Evolutionary conservation across 2,797 vertebrate species (phyloP).

Genomic region (Mormyrops attenuatus): DNA sequence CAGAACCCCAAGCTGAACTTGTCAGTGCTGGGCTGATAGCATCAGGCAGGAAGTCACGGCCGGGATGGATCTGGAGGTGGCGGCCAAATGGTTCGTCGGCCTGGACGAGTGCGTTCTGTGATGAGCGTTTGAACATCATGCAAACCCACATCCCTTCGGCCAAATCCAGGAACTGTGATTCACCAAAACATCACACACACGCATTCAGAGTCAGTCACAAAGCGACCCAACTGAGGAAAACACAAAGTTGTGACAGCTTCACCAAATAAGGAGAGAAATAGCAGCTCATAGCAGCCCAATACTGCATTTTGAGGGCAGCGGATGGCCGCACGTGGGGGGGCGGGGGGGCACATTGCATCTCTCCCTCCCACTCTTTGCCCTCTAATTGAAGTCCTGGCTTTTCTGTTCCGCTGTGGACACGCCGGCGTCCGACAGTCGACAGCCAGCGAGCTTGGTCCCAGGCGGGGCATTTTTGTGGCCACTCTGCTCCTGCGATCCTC

Average conservation of each 20-base stretch:
- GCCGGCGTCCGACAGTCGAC: conserved; percentile 40
- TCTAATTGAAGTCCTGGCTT: conserved; percentile 29
- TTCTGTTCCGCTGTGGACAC: conserved; percentile 29
- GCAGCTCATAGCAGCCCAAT: background rate
- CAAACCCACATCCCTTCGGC: background rate
- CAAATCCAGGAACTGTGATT: background rate
- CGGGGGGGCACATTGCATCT: background rate
- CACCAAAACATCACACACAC: background rate
- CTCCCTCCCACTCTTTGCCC: conserved; percentile 15
- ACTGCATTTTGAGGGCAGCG: background rate
- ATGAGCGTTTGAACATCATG: background rate
- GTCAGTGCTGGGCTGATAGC: background rate
- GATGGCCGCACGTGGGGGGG: background rate
- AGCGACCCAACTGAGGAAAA: background rate
- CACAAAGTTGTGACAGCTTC: background rate
- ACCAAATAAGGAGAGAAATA: conserved; percentile 12
- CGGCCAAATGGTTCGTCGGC: background rate
- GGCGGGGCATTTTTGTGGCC: conserved; percentile 39
- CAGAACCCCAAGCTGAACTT: background rate
- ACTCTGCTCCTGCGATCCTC: conserved; percentile 31
- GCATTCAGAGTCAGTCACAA: background rate
- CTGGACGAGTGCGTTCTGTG: background rate
- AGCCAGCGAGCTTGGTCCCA: conserved; percentile 27
- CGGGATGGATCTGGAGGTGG: background rate
- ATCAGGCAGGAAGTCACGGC: background rate